Percentiles rank a stretch among this genome's conserved stretches.
Conservation (phyloP, 2,888 invertebrate genomes). For the Pedicia rivosa region DNA sequence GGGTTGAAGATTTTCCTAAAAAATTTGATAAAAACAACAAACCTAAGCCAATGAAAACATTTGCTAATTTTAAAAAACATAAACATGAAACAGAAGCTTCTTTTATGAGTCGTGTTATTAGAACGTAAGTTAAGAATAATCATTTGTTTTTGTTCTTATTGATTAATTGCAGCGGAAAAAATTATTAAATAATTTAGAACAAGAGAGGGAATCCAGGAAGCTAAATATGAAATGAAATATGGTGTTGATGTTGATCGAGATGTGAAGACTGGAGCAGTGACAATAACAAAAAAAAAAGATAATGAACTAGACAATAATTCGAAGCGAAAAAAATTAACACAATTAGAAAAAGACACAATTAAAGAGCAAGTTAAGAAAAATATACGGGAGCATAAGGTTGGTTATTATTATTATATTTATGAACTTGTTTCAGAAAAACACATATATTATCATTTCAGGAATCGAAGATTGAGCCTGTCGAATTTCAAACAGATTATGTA, state of each 20-base stretch:
- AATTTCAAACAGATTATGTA: conserved; percentile 44
- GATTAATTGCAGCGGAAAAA: too few species aligned
- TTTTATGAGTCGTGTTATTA: conserved; percentile 48
- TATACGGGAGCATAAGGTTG: conserved; percentile 14
- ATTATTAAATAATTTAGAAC: too few species aligned
- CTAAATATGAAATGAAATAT: conserved; percentile 43
- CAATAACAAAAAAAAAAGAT: conserved; percentile 32
- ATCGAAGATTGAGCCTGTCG: conserved; percentile 14
- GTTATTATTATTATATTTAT: neutral
- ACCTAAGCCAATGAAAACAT: conserved; percentile 20
- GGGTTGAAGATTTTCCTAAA: conserved; percentile 24
- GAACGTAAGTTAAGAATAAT: too few species aligned
- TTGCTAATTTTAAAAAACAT: conserved; percentile 38
- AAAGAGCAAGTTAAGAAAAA: conserved; percentile 16
- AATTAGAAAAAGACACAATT: conserved; percentile 25
- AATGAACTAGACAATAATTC: conserved; percentile 32
- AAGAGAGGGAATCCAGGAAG: conserved; percentile 40
- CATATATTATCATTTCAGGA: conserved; percentile 1
- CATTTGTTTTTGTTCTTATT: too few species aligned
- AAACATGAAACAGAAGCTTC: conserved; percentile 44
- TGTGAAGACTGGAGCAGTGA: conserved; percentile 32
- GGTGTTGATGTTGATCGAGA: conserved; percentile 40
- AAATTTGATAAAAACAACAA: conserved; percentile 13
- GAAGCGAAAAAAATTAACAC: conserved; percentile 25
- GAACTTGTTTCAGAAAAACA: neutral